A percentile compares a stretch with the other conserved stretches of the same genome.
Evolutionary conservation across 2,113 vertebrate species (phyloP).

Genomic region (Scophthalmus maximus): DNA sequence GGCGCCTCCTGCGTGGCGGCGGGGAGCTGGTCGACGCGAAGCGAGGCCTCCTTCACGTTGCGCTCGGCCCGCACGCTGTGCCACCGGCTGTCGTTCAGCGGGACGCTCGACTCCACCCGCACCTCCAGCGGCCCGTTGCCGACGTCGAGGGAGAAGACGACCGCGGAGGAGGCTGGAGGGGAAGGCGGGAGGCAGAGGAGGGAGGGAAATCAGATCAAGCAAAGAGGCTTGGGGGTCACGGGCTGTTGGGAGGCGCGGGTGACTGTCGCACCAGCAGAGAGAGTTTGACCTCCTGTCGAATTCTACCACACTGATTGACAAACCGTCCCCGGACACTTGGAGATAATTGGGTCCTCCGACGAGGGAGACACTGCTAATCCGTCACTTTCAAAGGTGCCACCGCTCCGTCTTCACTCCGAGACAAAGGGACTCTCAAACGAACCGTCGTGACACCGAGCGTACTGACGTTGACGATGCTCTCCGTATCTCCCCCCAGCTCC

Average conservation of each 20-base stretch:
- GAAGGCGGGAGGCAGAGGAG: constrained; percentile 16
- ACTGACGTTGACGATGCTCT: constrained; percentile 9
- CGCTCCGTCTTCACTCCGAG: neutral
- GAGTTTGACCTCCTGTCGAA: constrained; percentile 5
- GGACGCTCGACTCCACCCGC: constrained; percentile 77
- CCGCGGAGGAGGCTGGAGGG: constrained; percentile 87
- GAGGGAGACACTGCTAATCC: constrained; percentile 27
- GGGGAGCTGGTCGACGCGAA: constrained; percentile 88
- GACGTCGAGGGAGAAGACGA: constrained; percentile 95
- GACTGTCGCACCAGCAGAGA: constrained; percentile 9
- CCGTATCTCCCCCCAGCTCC: no score
- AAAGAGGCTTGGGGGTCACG: neutral
- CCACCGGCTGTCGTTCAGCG: constrained; percentile 93
- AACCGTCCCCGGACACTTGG: constrained; percentile 7
- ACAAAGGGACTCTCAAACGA: neutral
- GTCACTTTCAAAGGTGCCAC: neutral
- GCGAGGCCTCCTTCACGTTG: constrained; percentile 91
- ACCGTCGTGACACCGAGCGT: neutral
- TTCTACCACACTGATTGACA: neutral
- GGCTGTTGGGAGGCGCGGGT: neutral
- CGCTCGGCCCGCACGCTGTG: constrained; percentile 91
- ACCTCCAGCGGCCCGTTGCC: constrained; percentile 93
- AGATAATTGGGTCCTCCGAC: constrained; percentile 31
- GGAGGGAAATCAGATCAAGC: neutral
- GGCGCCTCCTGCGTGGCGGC: constrained; percentile 82